A percentile compares a stretch with the other conserved stretches of the same genome.
These are phyloP conservation scores for Ovis canadensis DNA, from an alignment of 2,113 vertebrate genomes.

Conservation along the genomic window DNA sequence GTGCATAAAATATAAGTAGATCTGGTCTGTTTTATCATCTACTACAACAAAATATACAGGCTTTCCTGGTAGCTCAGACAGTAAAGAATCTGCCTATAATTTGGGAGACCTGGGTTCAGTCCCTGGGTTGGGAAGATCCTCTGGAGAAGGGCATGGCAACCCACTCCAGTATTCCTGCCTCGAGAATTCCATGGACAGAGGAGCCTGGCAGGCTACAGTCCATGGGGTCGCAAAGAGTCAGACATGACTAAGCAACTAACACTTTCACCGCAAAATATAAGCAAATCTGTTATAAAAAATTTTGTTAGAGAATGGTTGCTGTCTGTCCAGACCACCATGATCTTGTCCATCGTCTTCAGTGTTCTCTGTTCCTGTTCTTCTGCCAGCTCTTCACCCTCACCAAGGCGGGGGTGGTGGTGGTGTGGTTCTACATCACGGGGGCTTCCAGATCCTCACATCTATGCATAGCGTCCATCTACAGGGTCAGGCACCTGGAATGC, in stretches of 20 bases:
- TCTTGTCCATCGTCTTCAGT: constrained; percentile 96
- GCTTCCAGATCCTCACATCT: constrained; percentile 94
- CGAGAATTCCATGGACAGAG: too few species aligned
- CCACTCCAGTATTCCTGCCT: too few species aligned
- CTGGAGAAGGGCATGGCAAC: too few species aligned
- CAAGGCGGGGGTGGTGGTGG: constrained; percentile 85
- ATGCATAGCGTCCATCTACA: constrained; percentile 90
- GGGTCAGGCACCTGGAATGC: constrained; percentile 90
- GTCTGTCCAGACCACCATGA: constrained; percentile 96
- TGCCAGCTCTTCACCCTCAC: constrained; percentile 98
- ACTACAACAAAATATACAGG: neutral
- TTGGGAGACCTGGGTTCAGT: too few species aligned
- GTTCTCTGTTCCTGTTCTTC: constrained; percentile 95
- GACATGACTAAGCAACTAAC: too few species aligned
- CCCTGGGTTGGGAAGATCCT: too few species aligned
- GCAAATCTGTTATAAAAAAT: neutral
- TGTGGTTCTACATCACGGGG: constrained; percentile 93
- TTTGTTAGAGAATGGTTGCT: constrained; percentile 91
- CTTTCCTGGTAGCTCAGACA: too few species aligned
- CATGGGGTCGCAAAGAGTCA: too few species aligned
- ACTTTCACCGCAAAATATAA: neutral
- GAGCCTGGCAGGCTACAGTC: too few species aligned
- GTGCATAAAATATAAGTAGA: neutral
- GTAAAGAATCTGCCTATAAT: too few species aligned
- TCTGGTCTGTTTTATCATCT: neutral